phyloP scores from a whole-genome alignment of 2,888 invertebrate genomes.

The Lasioglossum pauxillum region DNA sequence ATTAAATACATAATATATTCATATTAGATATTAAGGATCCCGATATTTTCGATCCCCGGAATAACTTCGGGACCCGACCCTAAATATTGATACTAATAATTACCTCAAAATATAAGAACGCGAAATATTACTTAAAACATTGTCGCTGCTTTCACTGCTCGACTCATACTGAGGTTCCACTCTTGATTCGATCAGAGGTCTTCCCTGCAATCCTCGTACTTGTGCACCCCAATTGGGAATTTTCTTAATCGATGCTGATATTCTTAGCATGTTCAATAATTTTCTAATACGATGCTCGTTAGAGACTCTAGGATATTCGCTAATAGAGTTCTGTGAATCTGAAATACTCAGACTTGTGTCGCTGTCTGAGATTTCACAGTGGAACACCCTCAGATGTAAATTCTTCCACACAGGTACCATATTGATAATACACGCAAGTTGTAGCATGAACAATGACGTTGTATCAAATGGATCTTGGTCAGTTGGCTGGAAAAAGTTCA shows the following conservation, averaged over 20 bases:
- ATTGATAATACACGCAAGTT: slow-evolving; percentile 97
- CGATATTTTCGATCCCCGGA: neutral
- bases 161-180: slow-evolving; percentile 76
- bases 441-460: slow-evolving; percentile 97
- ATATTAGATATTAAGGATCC: neutral
- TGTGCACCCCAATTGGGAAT: slow-evolving; percentile 88
- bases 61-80: neutral
- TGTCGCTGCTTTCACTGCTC: slow-evolving; percentile 73
- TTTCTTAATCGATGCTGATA: slow-evolving; percentile 92
- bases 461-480: slow-evolving; percentile 94
- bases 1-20: slow-evolving; percentile 9
- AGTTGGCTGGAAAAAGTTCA: slow-evolving; percentile 93
- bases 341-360: slow-evolving; percentile 80
- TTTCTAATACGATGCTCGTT: slow-evolving; percentile 86
- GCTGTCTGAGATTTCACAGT: slow-evolving; percentile 88
- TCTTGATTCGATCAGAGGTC: slow-evolving; percentile 77
- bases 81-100: slow-evolving; percentile 44
- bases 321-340: slow-evolving; percentile 84
- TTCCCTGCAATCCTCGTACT: slow-evolving; percentile 85
- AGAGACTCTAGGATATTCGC: slow-evolving; percentile 79
- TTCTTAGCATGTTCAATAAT: slow-evolving; percentile 93
- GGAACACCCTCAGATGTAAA: slow-evolving; percentile 93
- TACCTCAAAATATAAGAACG: slow-evolving; percentile 86
- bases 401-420: slow-evolving; percentile 96
- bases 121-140: slow-evolving; percentile 84